These are phyloP conservation scores for Spilogale gracilis DNA, from an alignment of 2,113 vertebrate species.

Conservation along the genomic window DNA sequence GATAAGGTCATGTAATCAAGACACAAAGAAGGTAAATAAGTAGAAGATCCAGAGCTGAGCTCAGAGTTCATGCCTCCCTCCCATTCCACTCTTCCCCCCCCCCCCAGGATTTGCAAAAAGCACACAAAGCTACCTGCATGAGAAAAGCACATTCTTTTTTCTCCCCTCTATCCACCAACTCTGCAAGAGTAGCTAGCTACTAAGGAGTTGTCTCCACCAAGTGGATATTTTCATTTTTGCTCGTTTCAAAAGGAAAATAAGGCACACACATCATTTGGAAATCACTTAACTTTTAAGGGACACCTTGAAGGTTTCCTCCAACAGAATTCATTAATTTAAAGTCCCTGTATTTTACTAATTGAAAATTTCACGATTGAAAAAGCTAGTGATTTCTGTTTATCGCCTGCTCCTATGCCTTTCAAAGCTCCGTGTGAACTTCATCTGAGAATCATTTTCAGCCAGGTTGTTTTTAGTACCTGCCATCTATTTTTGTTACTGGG, in stretches of 20 bases:
- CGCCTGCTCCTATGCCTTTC: slow-evolving; percentile 70
- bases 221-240: slow-evolving; percentile 50
- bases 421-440: slow-evolving; percentile 78
- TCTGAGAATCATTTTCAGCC: slow-evolving; percentile 76
- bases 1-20: neutral
- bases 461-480: slow-evolving; percentile 70
- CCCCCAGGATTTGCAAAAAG: neutral
- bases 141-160: neutral
- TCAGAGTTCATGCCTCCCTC: neutral
- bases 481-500: slow-evolving; percentile 82
- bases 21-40: neutral
- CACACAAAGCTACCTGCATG: neutral
- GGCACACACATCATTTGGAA: neutral
- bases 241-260: slow-evolving; percentile 19
- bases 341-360: slow-evolving; percentile 79
- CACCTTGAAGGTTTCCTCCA: slow-evolving; percentile 77
- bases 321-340: slow-evolving; percentile 63
- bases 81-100: neutral
- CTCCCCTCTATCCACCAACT: neutral
- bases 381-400: slow-evolving; percentile 82
- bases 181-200: neutral
- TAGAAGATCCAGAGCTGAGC: neutral
- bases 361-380: slow-evolving; percentile 79
- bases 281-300: slow-evolving; percentile 9
- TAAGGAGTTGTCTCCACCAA: slow-evolving; percentile 32